Percentiles rank a stretch among this genome's conserved stretches.
These are phyloP conservation scores for Danionella cerebrum DNA, from an alignment of 2,113 vertebrate genomes.

Conservation along the genomic window DNA sequence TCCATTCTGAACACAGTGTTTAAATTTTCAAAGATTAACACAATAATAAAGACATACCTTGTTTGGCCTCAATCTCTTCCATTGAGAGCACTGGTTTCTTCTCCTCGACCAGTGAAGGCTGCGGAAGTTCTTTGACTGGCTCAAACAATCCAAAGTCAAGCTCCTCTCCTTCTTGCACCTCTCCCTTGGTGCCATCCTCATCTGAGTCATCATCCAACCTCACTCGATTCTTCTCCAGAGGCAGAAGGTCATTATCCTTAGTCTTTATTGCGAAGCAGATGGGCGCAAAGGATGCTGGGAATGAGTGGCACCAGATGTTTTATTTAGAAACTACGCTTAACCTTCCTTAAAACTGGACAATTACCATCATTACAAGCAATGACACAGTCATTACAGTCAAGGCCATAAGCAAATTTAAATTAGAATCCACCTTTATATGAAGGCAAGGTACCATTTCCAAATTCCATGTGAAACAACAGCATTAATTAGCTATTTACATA, in stretches of 20 bases:
- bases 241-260: slow-evolving; percentile 92
- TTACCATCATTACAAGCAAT: slow-evolving; percentile 19
- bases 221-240: slow-evolving; percentile 92
- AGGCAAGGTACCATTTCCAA: neutral
- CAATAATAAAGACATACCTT: too few relatives aligned
- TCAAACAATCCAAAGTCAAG: slow-evolving; percentile 35
- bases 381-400: slow-evolving; percentile 3
- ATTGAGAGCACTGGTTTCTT: slow-evolving; percentile 80
- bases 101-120: slow-evolving; percentile 68
- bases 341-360: neutral
- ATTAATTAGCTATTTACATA: neutral
- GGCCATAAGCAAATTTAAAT: neutral
- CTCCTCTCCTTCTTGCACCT: slow-evolving; percentile 57
- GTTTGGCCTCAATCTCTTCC: slow-evolving; percentile 93
- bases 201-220: slow-evolving; percentile 92
- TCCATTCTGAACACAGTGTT: too few relatives aligned
- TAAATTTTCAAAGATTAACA: too few relatives aligned
- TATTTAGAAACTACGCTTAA: slow-evolving; percentile 22
- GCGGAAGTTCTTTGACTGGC: slow-evolving; percentile 47
- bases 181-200: slow-evolving; percentile 75
- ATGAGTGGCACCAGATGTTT: slow-evolving; percentile 9
- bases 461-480: neutral
- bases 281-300: slow-evolving; percentile 86
- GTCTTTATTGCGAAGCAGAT: slow-evolving; percentile 96
- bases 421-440: neutral